Percentiles rank a stretch among this genome's conserved stretches.
Evolutionary conservation across 2,888 invertebrate species (phyloP).

Genomic region (Pristionchus mayeri): DNA sequence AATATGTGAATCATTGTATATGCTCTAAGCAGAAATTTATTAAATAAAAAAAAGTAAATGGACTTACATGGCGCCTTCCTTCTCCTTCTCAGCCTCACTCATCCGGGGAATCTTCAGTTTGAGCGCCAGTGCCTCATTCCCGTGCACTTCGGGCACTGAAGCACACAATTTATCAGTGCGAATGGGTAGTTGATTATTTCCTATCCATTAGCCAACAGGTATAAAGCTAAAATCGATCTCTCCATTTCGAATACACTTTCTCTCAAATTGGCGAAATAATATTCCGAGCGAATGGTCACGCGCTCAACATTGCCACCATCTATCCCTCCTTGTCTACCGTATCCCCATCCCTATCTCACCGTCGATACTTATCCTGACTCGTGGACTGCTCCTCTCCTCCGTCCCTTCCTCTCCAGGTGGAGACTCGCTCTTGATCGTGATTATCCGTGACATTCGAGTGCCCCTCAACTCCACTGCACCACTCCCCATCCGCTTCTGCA

Average conservation of each 20-base stretch:
- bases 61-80: not conserved
- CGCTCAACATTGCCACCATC: not conserved
- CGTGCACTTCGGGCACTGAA: constrained; percentile 8
- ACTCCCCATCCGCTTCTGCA: not conserved
- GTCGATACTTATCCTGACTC: not conserved
- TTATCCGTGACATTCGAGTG: not conserved
- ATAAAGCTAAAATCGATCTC: no score
- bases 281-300: no score
- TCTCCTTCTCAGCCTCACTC: not conserved
- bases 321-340: no score
- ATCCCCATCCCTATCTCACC: not conserved
- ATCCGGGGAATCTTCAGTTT: constrained; percentile 43
- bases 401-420: not conserved
- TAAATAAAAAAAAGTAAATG: no score
- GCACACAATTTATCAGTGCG: no score
- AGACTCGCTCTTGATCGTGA: not conserved
- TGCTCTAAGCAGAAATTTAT: no score
- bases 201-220: no score
- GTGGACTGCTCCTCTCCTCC: not conserved
- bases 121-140: not conserved
- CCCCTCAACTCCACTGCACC: not conserved
- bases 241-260: no score
- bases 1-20: no score
- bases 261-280: no score
- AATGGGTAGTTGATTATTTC: no score